phyloP scores from a whole-genome alignment of 2,797 vertebrate genomes.

The Silurus lanzhouensis region DNA sequence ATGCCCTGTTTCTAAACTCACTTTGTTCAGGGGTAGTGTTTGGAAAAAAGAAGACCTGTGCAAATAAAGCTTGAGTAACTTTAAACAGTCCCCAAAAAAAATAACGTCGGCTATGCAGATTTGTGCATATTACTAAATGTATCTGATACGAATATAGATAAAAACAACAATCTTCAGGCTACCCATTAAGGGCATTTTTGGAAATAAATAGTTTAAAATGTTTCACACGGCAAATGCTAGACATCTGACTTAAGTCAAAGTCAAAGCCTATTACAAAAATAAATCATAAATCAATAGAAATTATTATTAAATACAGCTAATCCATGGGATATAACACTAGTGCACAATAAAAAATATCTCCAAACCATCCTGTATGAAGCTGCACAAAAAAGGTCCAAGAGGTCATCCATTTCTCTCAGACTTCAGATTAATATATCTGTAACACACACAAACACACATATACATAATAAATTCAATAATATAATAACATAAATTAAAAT shows the following conservation, averaged over 20 bases:
- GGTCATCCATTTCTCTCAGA: neutral
- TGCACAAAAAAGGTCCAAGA: neutral
- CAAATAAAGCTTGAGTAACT: slow-evolving; percentile 25
- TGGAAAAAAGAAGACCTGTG: neutral
- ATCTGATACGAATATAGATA: neutral
- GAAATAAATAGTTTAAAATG: neutral
- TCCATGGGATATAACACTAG: neutral
- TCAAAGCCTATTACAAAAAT: slow-evolving; percentile 3
- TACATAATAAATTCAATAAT: no score
- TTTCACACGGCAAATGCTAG: neutral
- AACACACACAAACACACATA: neutral
- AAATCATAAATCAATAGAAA: neutral
- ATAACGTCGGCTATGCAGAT: neutral
- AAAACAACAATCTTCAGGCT: neutral
- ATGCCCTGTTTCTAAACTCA: neutral
- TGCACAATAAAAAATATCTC: neutral
- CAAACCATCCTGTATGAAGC: neutral
- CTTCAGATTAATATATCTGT: slow-evolving; percentile 21
- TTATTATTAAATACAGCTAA: neutral
- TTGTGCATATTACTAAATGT: neutral
- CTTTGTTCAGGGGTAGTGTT: neutral
- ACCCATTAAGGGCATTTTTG: neutral
- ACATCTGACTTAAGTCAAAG: neutral
- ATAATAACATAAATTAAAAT: no score
- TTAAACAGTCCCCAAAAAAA: neutral